These are phyloP conservation scores for Ephydatia muelleri DNA, from an alignment of 37 sponge, comb jelly and placozoan genomes.

Conservation along the genomic window DNA sequence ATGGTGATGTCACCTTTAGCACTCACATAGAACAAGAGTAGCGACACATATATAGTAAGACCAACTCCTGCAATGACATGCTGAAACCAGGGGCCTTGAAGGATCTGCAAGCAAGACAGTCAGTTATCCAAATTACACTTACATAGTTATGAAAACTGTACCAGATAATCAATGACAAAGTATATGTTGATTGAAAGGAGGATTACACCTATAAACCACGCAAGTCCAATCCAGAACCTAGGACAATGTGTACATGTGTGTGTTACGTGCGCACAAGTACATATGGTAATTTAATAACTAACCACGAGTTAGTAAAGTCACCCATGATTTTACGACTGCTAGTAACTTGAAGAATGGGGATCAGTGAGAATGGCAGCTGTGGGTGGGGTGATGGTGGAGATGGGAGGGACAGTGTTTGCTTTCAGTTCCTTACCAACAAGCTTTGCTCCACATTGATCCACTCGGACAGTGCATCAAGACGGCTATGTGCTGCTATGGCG, in stretches of 20 bases:
- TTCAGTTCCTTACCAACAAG: constrained; percentile 40
- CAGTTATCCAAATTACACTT: background rate
- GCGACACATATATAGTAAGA: constrained; percentile 22
- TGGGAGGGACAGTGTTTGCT: background rate
- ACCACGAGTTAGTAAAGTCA: constrained; percentile 58
- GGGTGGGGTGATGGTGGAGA: background rate
- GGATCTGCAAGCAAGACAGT: background rate
- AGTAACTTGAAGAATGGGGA: constrained; percentile 87
- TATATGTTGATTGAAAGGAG: constrained; percentile 58
- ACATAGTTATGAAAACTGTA: background rate
- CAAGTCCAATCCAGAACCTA: constrained; percentile 33
- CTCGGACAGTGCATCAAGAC: constrained; percentile 75
- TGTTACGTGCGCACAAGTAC: background rate
- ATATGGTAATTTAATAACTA: background rate
- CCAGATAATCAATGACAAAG: constrained; percentile 50
- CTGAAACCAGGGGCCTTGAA: constrained; percentile 40
- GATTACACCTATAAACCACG: constrained; percentile 47
- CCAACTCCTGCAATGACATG: constrained; percentile 24
- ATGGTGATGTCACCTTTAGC: too few relatives aligned
- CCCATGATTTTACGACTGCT: constrained; percentile 72
- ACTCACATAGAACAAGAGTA: constrained; percentile 41
- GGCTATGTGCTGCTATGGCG: constrained; percentile 63
- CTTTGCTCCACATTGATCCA: constrained; percentile 90
- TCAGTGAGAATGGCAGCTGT: constrained; percentile 83
- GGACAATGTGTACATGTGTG: background rate